Conservation (phyloP, 2,113 vertebrate genomes). For the Uria lomvia region DNA sequence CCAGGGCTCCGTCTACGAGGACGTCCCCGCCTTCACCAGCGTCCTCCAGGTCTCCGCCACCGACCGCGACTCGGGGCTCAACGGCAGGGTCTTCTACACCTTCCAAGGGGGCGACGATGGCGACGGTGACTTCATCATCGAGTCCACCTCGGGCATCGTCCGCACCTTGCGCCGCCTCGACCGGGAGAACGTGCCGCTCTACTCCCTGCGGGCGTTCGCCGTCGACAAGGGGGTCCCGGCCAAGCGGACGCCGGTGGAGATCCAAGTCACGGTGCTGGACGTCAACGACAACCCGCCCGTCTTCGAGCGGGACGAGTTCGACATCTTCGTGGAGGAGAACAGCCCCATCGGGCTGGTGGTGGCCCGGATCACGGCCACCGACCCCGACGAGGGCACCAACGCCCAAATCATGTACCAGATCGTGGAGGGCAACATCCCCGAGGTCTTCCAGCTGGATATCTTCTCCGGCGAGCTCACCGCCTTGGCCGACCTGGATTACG, state of each 20-base stretch:
- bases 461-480: conserved; percentile 94
- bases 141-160: conserved; percentile 93
- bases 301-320: conserved; percentile 91
- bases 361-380: conserved; percentile 87
- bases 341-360: conserved; percentile 92
- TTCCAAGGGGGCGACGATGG: conserved; percentile 93
- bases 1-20: conserved; percentile 87
- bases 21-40: conserved; percentile 89
- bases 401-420: conserved; percentile 99
- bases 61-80: conserved; percentile 90
- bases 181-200: conserved; percentile 88
- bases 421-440: conserved; percentile 95
- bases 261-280: conserved; percentile 87
- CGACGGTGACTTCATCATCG: conserved; percentile 92
- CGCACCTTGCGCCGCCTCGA: conserved; percentile 89
- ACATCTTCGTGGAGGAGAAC: conserved; percentile 94
- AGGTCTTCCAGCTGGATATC: conserved; percentile 95
- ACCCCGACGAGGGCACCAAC: conserved; percentile 94
- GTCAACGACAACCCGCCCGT: conserved; percentile 95
- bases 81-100: conserved; percentile 91
- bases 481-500: conserved; percentile 91
- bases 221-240: conserved; percentile 91
- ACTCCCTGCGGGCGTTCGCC: conserved; percentile 82
- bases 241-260: conserved; percentile 80
- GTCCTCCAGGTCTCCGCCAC: conserved; percentile 92